Evolutionary conservation across 2,888 invertebrate genomes (phyloP).

Genomic region (Siphlonurus alternatus): DNA sequence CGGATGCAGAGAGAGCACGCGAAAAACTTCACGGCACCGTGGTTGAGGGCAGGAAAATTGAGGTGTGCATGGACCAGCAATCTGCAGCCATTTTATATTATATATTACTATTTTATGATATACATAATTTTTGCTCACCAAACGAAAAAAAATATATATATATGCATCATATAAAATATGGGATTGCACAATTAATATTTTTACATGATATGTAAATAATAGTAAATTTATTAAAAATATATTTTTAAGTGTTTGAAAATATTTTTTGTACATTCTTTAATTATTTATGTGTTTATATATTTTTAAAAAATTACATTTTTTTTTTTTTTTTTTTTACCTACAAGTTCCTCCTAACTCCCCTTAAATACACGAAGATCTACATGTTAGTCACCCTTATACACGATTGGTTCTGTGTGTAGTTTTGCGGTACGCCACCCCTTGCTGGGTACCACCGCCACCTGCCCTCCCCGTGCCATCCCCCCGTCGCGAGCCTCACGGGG

Average conservation of each 20-base stretch:
- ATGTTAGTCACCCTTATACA: no score
- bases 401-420: background rate
- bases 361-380: background rate
- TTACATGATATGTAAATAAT: constrained; percentile 13
- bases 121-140: background rate
- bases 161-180: no score
- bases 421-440: background rate
- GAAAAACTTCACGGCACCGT: constrained; percentile 99
- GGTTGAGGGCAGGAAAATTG: constrained; percentile 99
- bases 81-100: background rate
- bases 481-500: no score
- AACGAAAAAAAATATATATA: no score
- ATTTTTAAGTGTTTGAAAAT: background rate
- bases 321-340: no score
- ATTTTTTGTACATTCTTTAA: background rate
- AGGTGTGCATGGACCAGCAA: constrained; percentile 80
- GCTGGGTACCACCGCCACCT: background rate
- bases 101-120: no score
- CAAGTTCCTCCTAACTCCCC: background rate
- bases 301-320: background rate
- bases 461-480: background rate
- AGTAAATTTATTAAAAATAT: background rate
- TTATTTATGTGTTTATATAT: constrained; percentile 12
- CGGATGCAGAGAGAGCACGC: constrained; percentile 99
- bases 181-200: constrained; percentile 18